Evolutionary conservation across 2,797 vertebrate species (phyloP).

Genomic region (Scyliorhinus canicula): DNA sequence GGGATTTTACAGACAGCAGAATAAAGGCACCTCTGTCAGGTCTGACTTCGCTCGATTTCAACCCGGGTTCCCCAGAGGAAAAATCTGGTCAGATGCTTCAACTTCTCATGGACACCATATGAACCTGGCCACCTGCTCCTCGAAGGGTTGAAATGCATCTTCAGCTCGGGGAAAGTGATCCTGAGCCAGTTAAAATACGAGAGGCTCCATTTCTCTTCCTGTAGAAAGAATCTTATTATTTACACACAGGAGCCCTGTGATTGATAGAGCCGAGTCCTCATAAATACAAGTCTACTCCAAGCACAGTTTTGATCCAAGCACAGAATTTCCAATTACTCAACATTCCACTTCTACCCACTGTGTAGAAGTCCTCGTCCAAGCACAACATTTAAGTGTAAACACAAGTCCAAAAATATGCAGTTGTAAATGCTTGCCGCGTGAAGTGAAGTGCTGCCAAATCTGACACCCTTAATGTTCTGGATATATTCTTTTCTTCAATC

Average conservation of each 20-base stretch:
- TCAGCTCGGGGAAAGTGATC: neutral
- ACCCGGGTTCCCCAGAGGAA: neutral
- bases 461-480: neutral
- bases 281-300: neutral
- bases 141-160: neutral
- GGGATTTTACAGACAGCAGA: neutral
- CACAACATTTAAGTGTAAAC: conserved; percentile 18
- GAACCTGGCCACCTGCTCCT: neutral
- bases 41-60: neutral
- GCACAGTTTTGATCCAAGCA: conserved; percentile 12
- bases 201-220: no score
- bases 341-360: conserved; percentile 13
- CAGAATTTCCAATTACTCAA: neutral
- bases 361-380: neutral
- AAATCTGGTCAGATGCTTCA: neutral
- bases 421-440: neutral
- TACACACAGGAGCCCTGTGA: neutral
- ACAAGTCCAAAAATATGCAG: conserved; percentile 25
- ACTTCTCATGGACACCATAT: neutral
- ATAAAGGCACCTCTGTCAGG: no score
- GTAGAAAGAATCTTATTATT: neutral
- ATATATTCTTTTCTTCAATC: neutral
- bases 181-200: neutral
- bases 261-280: neutral
- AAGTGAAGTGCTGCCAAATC: neutral